These are phyloP conservation scores for Strigamia crassipes DNA, from an alignment of 2,888 invertebrate species.

Conservation along the genomic window DNA sequence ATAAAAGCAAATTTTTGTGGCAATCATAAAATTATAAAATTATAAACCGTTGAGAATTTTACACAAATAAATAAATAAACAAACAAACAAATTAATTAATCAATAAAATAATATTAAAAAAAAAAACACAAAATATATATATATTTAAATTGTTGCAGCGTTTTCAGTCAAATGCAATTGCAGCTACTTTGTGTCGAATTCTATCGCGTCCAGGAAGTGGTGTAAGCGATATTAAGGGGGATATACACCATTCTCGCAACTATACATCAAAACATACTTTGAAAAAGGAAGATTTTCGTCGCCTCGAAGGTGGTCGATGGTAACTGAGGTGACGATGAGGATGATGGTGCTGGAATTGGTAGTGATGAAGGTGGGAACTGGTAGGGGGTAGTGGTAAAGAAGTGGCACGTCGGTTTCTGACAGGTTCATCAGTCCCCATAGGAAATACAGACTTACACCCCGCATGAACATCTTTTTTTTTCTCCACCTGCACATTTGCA, in stretches of 20 bases:
- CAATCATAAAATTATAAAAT: background rate
- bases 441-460: constrained; percentile 2
- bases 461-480: constrained; percentile 13
- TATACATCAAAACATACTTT: constrained; percentile 45
- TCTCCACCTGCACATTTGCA: constrained; percentile 31
- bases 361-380: constrained; percentile 44
- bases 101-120: background rate
- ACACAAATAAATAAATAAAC: background rate
- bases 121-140: background rate
- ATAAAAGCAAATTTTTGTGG: background rate
- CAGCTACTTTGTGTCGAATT: background rate
- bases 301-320: constrained; percentile 43
- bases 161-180: background rate
- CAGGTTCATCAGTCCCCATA: constrained; percentile 10
- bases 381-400: constrained; percentile 43
- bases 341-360: constrained; percentile 43
- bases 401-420: constrained; percentile 34
- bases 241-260: constrained; percentile 13
- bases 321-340: constrained; percentile 22
- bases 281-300: constrained; percentile 46
- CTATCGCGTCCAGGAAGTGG: background rate
- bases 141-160: too few relatives aligned
- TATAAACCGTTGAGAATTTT: background rate
- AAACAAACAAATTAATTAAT: too few relatives aligned
- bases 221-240: background rate